Base-by-base conservation (phyloP, 2,113 vertebrate genomes). In the Seriola quinqueradiata region DNA sequence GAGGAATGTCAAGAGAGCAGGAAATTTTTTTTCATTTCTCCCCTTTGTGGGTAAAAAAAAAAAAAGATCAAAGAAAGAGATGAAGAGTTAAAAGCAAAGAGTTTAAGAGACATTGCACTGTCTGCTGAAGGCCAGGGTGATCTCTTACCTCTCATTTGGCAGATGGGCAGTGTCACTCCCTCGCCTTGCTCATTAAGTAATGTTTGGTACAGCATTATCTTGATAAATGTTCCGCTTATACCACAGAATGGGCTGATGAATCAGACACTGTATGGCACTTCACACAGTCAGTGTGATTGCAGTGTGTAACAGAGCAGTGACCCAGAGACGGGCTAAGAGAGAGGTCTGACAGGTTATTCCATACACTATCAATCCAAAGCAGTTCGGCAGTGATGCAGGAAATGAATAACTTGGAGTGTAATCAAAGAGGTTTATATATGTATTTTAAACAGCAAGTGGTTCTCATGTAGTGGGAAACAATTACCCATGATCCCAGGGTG, bases 131-230 rank as follows among this genome's bases (percentile, higher is more conserved):
- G 76, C 64, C 44, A 59, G 16, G 57, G 44, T 64, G 83, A 71
- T 71, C 61, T 84, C 85, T 55, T 40, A 32, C 59, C 73, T 76
- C 81, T 84, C 79, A 82, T 87, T 85, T 84, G 55, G 72, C 32
- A 79, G 75, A 80, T 11, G 19, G 57, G 65, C 65, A 42, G 52
- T 70, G 78, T 84, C 60, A 59, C 73, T 64, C 38, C 70, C 66
- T 82, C 77, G 17, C 77, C 75, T 87, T 73, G 68, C 66, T 89
- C 83, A 87, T 90, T 89, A 86, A 79, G 69, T 58, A 61, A 79
- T 74, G 82, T 84, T 84, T 83, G 84, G 80, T 84, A 13, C 83
- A 50, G 78, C 70, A 63, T 90, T 89, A 90, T 86, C 74, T 75
- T 89, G 88, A 90, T 84, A 75, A 73, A 90, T 89, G 79, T 78